Evolutionary conservation across 2,113 vertebrate genomes (phyloP).

Genomic region (Eulacestoma nigropectus): DNA sequence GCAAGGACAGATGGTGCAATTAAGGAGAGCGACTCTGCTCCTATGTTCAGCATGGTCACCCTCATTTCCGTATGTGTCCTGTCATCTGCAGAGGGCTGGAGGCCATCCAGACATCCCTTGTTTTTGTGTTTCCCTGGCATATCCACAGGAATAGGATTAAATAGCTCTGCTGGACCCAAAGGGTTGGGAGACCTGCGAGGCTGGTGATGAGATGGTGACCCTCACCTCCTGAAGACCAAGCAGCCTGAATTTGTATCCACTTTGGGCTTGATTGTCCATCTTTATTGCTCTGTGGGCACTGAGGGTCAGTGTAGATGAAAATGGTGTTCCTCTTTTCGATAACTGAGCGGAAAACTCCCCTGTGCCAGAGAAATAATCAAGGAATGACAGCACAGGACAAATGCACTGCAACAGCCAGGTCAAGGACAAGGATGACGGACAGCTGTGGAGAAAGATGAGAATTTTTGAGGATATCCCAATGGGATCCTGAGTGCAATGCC

Average conservation of each 20-base stretch:
- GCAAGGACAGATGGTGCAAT: conserved; percentile 29
- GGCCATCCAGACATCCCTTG: not conserved
- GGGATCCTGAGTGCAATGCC: not conserved
- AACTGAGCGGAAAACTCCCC: not conserved
- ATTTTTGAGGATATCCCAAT: not conserved
- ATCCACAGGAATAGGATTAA: not conserved
- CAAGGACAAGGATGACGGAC: not conserved
- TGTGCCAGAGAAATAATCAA: not conserved
- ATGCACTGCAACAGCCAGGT: not conserved
- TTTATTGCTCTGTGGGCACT: not conserved
- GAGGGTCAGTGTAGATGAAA: not conserved
- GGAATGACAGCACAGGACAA: not conserved
- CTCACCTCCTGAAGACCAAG: not conserved
- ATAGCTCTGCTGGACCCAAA: not conserved
- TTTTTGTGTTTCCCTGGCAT: not conserved
- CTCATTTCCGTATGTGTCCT: not conserved
- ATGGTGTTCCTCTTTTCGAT: not conserved
- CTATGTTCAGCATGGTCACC: not conserved
- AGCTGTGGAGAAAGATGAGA: not conserved
- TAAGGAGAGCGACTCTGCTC: not conserved
- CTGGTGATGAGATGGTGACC: not conserved
- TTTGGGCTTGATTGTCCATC: not conserved
- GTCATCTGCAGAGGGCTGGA: conserved; percentile 1
- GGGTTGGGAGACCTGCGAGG: not conserved
- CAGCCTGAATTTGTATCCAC: not conserved